A percentile compares a stretch with the other conserved stretches of the same genome.
Conservation (phyloP, 2,113 vertebrate genomes). For the Tricholaema leucomelas region DNA sequence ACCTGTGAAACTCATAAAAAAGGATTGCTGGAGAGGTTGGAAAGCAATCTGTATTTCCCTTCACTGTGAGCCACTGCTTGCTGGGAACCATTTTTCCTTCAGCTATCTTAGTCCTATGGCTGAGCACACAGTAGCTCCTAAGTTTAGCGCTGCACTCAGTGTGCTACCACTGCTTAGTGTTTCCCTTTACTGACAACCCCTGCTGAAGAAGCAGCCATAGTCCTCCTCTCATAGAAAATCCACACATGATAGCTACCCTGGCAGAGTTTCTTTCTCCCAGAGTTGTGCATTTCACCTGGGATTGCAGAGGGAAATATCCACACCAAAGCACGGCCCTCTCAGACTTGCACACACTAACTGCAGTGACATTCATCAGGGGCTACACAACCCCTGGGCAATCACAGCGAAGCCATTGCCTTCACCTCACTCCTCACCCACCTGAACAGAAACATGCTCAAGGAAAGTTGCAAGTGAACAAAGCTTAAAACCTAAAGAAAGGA, state of each 20-base stretch:
- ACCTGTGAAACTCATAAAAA: neutral
- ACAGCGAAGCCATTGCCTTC: neutral
- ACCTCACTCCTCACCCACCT: neutral
- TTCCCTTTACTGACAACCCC: neutral
- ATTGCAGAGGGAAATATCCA: neutral
- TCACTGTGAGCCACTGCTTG: neutral
- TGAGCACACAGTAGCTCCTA: neutral
- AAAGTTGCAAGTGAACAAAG: neutral
- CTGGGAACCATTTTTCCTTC: neutral
- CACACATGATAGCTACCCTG: neutral
- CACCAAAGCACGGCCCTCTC: neutral
- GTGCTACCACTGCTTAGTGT: neutral
- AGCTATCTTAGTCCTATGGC: neutral
- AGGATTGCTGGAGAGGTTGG: neutral
- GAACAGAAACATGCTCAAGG: neutral
- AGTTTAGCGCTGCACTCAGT: neutral
- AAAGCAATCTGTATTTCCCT: neutral
- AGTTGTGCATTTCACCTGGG: neutral
- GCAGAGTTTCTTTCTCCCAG: neutral
- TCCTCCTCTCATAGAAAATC: neutral
- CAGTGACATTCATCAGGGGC: neutral
- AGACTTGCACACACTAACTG: neutral
- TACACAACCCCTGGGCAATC: fast-evolving
- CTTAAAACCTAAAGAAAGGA: neutral
- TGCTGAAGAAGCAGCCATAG: neutral